phyloP scores from a whole-genome alignment of 1,140 invertebrate species.

The Rhagoletis zephyria region DNA sequence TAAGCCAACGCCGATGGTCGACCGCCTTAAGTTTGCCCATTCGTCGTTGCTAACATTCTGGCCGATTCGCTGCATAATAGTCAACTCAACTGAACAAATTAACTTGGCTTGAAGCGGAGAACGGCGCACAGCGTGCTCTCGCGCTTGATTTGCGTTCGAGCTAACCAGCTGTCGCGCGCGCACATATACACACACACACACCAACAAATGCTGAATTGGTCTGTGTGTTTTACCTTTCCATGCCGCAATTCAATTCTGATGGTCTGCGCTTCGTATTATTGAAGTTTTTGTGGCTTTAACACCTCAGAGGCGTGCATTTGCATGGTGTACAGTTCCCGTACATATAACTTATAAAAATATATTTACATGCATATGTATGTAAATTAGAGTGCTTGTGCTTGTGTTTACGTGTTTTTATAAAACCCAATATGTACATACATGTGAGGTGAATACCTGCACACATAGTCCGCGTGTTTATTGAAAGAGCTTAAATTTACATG shows the following conservation, averaged over 20 bases:
- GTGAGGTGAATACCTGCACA: background rate
- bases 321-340: background rate
- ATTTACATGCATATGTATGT: background rate
- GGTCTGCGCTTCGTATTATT: background rate
- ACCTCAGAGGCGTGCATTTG: background rate
- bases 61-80: conserved; percentile 31
- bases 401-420: background rate
- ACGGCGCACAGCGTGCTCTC: conserved; percentile 25
- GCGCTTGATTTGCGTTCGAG: conserved; percentile 46
- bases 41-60: background rate
- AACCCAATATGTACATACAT: background rate
- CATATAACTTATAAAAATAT: too few species aligned
- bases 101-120: conserved; percentile 29
- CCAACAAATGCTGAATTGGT: background rate
- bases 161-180: background rate
- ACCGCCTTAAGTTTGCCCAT: conserved; percentile 5
- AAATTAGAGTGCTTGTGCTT: background rate
- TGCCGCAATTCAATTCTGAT: background rate
- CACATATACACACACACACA: background rate
- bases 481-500: background rate
- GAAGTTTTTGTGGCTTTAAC: conserved; percentile 44
- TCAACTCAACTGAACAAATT: conserved; percentile 25
- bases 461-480: background rate
- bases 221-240: background rate
- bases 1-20: background rate